Base-by-base conservation (phyloP, 30 jellyfish, hydroid and myxozoan species). In the Pelagia noctiluca region DNA sequence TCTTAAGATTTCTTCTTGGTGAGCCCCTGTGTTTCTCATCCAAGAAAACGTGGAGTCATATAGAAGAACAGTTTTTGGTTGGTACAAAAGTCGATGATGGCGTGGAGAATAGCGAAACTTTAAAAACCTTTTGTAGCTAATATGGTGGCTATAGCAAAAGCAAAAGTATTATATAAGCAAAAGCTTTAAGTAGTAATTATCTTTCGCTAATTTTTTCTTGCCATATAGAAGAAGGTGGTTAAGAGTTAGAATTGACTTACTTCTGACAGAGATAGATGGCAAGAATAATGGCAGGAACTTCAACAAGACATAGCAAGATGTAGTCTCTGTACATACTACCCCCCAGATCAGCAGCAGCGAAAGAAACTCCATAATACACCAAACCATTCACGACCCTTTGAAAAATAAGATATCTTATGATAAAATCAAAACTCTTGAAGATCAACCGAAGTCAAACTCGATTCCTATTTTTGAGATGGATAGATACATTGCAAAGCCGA, bases 331-430 rank as follows among this genome's bases (percentile, higher is more conserved):
- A 86, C 90, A 86, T 75, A 28, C 54, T 65, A 16, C 90, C 90
- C 8, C 96, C 85, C 35, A 86, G 89, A 38, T 86, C 90, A 50
- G 42, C 90, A n/a, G 82, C 90, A 22, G 81, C 89, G 32, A 86
- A 76, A 1, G 96, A 86, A 8, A 86, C 89, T 0, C 96, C 96
- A 50, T 86, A 86, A 54, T 62, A 86, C 13, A 76, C 90, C 78
- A 86, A 32, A 5, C 96, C 96, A 47, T 63, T 63, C 21, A 76
- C 96, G 22, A 86, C 57, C 96, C 96, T 76, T 32, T 1, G 66
- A 49, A 32, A 30, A 70, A 70, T n/a, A n/a, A n/a, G n/a, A n/a
- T n/a, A 21, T 66, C 16, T 13, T 7, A 34, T 13, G 68, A 66
- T 62, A 42, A 29, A 25, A 19, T 12, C 24, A 42, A 74, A 83